Evolutionary conservation across 2,888 invertebrate species (phyloP).

Genomic region (Stenoptilia bipunctidactyla): DNA sequence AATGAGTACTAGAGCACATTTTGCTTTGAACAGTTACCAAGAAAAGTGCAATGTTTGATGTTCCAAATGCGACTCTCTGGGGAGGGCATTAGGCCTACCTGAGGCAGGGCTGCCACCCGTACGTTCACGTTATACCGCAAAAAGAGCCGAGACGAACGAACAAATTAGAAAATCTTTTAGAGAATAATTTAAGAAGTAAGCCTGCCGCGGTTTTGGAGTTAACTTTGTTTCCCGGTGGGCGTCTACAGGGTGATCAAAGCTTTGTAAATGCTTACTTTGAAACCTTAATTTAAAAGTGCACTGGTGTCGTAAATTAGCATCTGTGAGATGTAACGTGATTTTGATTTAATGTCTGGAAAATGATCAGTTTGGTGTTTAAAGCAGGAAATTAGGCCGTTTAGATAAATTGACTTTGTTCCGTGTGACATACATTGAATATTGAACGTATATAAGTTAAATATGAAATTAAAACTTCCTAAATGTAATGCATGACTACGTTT

Average conservation of each 20-base stretch:
- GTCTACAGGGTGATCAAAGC: conserved; percentile 23
- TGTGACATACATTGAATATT: too few species aligned
- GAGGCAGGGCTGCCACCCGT: conserved; percentile 23
- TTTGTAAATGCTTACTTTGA: conserved; percentile 31
- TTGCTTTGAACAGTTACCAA: conserved; percentile 27
- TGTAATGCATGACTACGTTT: too few species aligned
- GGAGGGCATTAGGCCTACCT: conserved; percentile 44
- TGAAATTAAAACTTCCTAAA: too few species aligned
- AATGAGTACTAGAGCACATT: conserved; percentile 44
- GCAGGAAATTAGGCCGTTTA: background rate
- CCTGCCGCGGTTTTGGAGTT: conserved; percentile 33
- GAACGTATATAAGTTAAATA: too few species aligned
- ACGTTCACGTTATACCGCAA: conserved; percentile 33
- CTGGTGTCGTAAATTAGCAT: conserved; percentile 25
- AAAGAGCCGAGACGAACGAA: conserved; percentile 36
- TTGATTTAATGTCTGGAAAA: background rate
- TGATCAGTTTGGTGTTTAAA: background rate
- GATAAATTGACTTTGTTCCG: background rate
- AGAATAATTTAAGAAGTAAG: conserved; percentile 63
- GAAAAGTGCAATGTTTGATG: conserved; percentile 22
- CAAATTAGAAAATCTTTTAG: conserved; percentile 69
- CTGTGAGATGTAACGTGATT: conserved; percentile 2
- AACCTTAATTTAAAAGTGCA: conserved; percentile 33
- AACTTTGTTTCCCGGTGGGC: conserved; percentile 40
- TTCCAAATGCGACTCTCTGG: conserved; percentile 20